phyloP scores from a whole-genome alignment of 1,140 invertebrate species.

The Aphelenchoides fujianensis region DNA sequence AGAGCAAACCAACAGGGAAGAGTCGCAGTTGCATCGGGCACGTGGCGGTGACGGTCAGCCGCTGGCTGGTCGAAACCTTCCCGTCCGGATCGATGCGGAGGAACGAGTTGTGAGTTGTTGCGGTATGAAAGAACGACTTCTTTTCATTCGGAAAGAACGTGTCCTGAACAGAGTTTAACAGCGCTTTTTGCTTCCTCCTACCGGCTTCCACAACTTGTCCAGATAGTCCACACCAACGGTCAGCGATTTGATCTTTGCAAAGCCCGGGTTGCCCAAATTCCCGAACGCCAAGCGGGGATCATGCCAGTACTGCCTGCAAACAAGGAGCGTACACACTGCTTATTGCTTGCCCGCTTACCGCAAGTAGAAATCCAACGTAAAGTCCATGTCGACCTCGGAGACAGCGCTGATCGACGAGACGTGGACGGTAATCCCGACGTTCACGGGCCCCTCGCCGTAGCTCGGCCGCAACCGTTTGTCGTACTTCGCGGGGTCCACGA shows the following conservation, averaged over 20 bases:
- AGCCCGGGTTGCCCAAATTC: slow-evolving; percentile 74
- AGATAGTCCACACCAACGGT: slow-evolving; percentile 82
- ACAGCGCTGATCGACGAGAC: slow-evolving; percentile 58
- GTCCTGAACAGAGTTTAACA: background rate
- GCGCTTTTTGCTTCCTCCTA: slow-evolving; percentile 34
- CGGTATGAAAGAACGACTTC: slow-evolving; percentile 94
- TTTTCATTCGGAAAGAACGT: slow-evolving; percentile 85
- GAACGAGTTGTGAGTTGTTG: slow-evolving; percentile 76
- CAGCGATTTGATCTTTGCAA: slow-evolving; percentile 70
- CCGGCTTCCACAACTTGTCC: slow-evolving; percentile 95
- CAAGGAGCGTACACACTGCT: too few relatives aligned
- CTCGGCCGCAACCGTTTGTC: slow-evolving; percentile 95
- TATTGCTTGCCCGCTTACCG: too few relatives aligned
- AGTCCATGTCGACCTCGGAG: slow-evolving; percentile 69
- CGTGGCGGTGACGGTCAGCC: slow-evolving; percentile 91
- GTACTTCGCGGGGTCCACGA: slow-evolving; percentile 67
- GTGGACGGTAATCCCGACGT: slow-evolving; percentile 59
- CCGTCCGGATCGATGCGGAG: slow-evolving; percentile 66
- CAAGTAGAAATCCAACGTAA: slow-evolving; percentile 96
- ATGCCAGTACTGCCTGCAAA: slow-evolving; percentile 91
- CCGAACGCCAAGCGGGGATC: slow-evolving; percentile 86
- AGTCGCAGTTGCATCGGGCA: slow-evolving; percentile 93
- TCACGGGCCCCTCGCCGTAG: slow-evolving; percentile 77
- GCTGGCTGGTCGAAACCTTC: slow-evolving; percentile 45
- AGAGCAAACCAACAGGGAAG: slow-evolving; percentile 70